phyloP scores from a whole-genome alignment of 37 sponge, comb jelly and placozoan species.

The Eunapius fragilis region DNA sequence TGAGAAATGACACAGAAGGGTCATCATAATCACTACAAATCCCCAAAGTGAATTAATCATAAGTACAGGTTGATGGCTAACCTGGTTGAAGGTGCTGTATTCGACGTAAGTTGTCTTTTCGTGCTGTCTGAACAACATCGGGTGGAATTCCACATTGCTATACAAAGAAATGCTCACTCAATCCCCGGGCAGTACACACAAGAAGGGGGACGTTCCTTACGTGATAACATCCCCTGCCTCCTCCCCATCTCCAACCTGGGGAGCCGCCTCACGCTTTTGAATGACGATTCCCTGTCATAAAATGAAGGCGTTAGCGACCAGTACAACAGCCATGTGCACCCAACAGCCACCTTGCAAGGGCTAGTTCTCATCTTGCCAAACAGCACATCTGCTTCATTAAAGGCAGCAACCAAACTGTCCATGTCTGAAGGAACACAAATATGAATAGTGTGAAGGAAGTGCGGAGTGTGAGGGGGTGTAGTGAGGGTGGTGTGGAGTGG shows the following conservation, averaged over 20 bases:
- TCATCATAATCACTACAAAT: too few species aligned
- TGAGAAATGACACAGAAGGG: too few species aligned
- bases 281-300: slow-evolving; percentile 55
- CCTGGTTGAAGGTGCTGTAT: slow-evolving; percentile 64
- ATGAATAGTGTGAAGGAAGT: neutral
- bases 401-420: slow-evolving; percentile 38
- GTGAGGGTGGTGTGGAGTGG: too few species aligned
- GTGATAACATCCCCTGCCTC: slow-evolving; percentile 12
- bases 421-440: slow-evolving; percentile 43
- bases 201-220: neutral
- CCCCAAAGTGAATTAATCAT: too few species aligned
- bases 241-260: slow-evolving; percentile 18
- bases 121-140: slow-evolving; percentile 83
- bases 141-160: slow-evolving; percentile 90
- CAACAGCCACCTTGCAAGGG: slow-evolving; percentile 52
- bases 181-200: neutral
- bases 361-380: slow-evolving; percentile 35
- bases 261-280: slow-evolving; percentile 38
- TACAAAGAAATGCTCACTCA: neutral
- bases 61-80: neutral
- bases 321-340: too few species aligned
- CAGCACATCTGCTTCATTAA: slow-evolving; percentile 54
- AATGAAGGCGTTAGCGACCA: neutral
- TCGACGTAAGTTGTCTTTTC: slow-evolving; percentile 39
- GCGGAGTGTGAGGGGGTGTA: too few species aligned